Base-by-base conservation (phyloP, 2,797 vertebrate species). In the Euthynnus affinis region DNA sequence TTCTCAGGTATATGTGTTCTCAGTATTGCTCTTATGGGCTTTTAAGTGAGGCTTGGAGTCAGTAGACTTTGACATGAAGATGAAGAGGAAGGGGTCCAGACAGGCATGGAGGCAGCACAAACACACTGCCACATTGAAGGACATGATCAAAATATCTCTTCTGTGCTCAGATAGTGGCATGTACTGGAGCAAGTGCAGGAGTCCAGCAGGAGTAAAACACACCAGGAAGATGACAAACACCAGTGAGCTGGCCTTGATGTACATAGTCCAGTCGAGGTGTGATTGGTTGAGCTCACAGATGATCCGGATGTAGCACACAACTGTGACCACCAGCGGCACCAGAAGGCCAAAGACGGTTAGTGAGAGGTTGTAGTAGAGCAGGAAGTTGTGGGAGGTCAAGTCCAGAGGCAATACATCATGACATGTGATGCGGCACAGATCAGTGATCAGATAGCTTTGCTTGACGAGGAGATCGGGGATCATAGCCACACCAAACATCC, bases 11-110 rank as follows among this genome's bases (percentile, higher is more conserved):
- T 89, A 88, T 5, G 88, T 23, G 42, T 88, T 93, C 44, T 84
- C 2, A 2, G 34, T 76, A 6, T 80, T 88, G 20, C 81, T 68
- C 23, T 81, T 82, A 1, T 79, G 81, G 4, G 32, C 13, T 20
- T 44, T 74, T 9, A 66, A 52, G 65, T 78, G 57, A 10, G 68
- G 9, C 1, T 14, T 77, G 55, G 87, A 78, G 22, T 84, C 64
- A 9, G 80, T 44, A 18, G 93, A 88, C 74, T 52, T 93, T 4
- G 96, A 97, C 96, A 98, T 96, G 29, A 98, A 49, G 72, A 96
- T 83, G 63, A 98, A 98, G 70, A 98, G 95, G 66, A 98, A 96
- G 17, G 97, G 98, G 72, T 99, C 97, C 49, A 99, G 85, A n/a
- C 96, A 97, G 59, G 97, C 96, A 6, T 98, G 98, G 7, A 98